phyloP scores from a whole-genome alignment of 2,888 invertebrate species.

The Agriopis leucophaearia region DNA sequence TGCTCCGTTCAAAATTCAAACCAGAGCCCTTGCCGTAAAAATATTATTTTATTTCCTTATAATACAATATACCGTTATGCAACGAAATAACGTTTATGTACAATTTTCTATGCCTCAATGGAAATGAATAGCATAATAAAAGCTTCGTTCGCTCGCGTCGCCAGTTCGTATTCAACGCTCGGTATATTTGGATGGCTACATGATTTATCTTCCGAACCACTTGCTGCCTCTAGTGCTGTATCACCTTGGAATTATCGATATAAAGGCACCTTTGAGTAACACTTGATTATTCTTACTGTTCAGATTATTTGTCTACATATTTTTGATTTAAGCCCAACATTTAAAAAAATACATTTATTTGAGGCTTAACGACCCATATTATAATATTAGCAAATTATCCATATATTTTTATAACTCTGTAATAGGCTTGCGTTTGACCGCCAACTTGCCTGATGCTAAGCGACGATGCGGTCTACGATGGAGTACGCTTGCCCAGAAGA shows the following conservation, averaged over 20 bases:
- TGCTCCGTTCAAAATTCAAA: too few relatives aligned
- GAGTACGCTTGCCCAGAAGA: not conserved
- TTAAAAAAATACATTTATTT: too few relatives aligned
- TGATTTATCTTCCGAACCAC: conserved; percentile 47
- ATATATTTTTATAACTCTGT: too few relatives aligned
- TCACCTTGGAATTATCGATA: conserved; percentile 1
- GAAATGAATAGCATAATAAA: conserved; percentile 32
- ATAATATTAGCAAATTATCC: too few relatives aligned
- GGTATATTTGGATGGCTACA: conserved; percentile 41
- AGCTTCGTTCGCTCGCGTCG: conserved; percentile 33
- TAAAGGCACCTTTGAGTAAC: too few relatives aligned
- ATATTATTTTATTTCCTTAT: too few relatives aligned
- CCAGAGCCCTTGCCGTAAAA: too few relatives aligned
- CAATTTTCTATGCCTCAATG: conserved; percentile 16
- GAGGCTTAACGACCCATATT: too few relatives aligned
- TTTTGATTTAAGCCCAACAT: too few relatives aligned
- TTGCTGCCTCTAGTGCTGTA: conserved; percentile 29
- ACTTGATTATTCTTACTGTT: too few relatives aligned
- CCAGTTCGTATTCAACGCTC: conserved; percentile 43
- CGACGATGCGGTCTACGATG: not conserved
- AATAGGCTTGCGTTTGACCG: too few relatives aligned
- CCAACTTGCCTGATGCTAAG: too few relatives aligned
- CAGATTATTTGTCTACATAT: not conserved
- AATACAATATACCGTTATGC: not conserved
- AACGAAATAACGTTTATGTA: conserved; percentile 20